phyloP scores from a whole-genome alignment of 2,888 invertebrate species.

The Cheilosia impressa region DNA sequence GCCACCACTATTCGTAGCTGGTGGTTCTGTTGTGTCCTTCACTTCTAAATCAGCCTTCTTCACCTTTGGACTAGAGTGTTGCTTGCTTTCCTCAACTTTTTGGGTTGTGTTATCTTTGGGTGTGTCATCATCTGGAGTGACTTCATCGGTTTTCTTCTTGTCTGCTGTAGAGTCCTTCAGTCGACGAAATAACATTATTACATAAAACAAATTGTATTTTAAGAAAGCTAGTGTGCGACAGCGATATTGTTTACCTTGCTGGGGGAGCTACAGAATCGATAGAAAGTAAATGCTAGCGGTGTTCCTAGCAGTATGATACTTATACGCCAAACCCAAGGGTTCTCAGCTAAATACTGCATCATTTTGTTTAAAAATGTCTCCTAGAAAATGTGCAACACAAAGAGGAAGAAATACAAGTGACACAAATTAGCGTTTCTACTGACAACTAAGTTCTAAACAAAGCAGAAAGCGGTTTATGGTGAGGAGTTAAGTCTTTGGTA shows the following conservation, averaged over 20 bases:
- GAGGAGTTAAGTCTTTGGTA: constrained; percentile 80
- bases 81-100: constrained; percentile 73
- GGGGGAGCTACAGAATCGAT: constrained; percentile 86
- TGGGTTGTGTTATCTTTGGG: constrained; percentile 71
- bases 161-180: constrained; percentile 84
- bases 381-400: constrained; percentile 84
- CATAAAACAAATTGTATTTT: neutral
- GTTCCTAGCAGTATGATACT: constrained; percentile 91
- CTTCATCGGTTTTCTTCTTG: constrained; percentile 90
- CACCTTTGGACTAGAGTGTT: constrained; percentile 80
- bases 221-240: neutral
- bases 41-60: constrained; percentile 84
- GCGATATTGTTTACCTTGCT: constrained; percentile 83
- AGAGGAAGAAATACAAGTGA: constrained; percentile 68
- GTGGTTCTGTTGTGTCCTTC: constrained; percentile 73
- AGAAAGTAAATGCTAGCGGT: constrained; percentile 91
- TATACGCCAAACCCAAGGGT: constrained; percentile 96
- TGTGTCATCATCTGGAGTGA: constrained; percentile 85
- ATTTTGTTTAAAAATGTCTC: constrained; percentile 91
- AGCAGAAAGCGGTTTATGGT: constrained; percentile 9
- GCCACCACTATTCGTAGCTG: constrained; percentile 74
- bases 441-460: constrained; percentile 1
- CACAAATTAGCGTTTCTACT: constrained; percentile 55
- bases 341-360: constrained; percentile 90
- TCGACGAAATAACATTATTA: too few species aligned